These are phyloP conservation scores for Hemibagrus wyckioides DNA, from an alignment of 2,113 vertebrate genomes.

Conservation along the genomic window DNA sequence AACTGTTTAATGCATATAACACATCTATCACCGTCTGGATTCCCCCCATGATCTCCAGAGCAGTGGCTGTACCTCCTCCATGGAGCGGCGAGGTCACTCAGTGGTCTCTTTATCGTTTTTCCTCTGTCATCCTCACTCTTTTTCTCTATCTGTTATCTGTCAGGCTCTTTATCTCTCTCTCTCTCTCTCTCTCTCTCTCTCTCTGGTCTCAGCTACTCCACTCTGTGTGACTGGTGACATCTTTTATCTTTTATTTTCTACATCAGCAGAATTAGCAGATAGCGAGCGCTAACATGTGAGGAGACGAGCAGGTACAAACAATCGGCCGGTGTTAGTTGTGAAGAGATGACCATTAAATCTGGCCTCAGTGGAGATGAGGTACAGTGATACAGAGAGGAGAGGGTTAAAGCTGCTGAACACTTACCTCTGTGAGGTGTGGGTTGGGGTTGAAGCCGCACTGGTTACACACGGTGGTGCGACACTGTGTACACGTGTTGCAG, in stretches of 20 bases:
- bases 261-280: not conserved
- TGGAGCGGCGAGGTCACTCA: not conserved
- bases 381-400: not conserved
- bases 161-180: not conserved
- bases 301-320: not conserved
- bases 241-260: not conserved
- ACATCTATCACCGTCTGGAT: not conserved
- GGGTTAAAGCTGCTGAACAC: not conserved
- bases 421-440: constrained; percentile 97
- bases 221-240: not conserved
- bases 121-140: constrained; percentile 11
- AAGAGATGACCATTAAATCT: not conserved
- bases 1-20: not conserved
- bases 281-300: not conserved
- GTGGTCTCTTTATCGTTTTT: constrained; percentile 2
- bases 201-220: not conserved
- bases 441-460: constrained; percentile 99
- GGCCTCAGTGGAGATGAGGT: not conserved
- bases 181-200: not conserved
- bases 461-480: constrained; percentile 92
- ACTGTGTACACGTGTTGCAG: constrained; percentile 94
- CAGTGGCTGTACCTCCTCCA: not conserved
- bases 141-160: constrained; percentile 3
- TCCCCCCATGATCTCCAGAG: not conserved
- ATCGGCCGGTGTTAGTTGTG: not conserved